Evolutionary conservation across 2,113 vertebrate species (phyloP).

Genomic region (Pollimyrus isidori): DNA sequence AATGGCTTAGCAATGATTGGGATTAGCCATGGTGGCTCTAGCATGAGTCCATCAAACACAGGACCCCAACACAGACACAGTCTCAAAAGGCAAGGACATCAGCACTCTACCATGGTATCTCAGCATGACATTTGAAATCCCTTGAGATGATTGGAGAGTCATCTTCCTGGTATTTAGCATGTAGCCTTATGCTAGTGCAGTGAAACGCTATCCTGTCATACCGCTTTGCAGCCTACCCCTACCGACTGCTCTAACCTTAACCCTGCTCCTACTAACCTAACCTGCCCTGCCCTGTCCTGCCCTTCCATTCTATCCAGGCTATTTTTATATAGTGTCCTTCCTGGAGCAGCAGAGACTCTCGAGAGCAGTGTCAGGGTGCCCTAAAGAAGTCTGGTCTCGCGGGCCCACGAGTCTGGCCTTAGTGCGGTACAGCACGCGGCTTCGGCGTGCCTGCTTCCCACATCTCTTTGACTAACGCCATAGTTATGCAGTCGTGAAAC

Average conservation of each 20-base stretch:
- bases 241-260: background rate
- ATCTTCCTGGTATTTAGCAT: background rate
- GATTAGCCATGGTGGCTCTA: background rate
- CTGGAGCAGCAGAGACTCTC: background rate
- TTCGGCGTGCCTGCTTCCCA: background rate
- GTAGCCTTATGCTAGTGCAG: background rate
- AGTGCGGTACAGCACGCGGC: background rate
- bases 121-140: background rate
- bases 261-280: background rate
- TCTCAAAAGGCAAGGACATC: background rate
- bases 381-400: background rate
- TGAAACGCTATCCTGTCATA: background rate
- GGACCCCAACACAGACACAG: background rate
- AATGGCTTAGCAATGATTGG: background rate
- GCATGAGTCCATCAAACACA: background rate
- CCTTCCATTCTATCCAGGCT: background rate
- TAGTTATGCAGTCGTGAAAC: too few species aligned
- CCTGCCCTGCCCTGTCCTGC: background rate
- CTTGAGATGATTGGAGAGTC: background rate
- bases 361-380: background rate
- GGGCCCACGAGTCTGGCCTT: background rate
- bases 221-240: background rate
- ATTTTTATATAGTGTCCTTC: background rate
- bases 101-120: background rate
- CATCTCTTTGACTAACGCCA: background rate